Percentiles rank a stretch among this genome's conserved stretches.
Conservation (phyloP, 2,888 invertebrate genomes). For the Blomia tropicalis region DNA sequence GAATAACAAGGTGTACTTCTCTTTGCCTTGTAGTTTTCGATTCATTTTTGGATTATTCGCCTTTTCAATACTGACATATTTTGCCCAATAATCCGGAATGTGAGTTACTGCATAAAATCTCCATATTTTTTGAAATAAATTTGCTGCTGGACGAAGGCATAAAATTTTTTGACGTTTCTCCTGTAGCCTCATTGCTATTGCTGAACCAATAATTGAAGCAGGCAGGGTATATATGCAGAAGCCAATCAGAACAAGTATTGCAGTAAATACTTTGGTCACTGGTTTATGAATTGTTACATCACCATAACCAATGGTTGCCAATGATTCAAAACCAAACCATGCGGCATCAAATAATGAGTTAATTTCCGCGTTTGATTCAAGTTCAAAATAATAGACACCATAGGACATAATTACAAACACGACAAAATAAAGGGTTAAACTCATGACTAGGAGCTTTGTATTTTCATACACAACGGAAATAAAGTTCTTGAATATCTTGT, state of each 20-base stretch:
- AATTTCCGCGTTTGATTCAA: neutral
- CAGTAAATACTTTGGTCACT: neutral
- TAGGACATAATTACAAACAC: neutral
- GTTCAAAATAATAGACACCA: neutral
- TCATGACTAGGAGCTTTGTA: neutral
- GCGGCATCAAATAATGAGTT: neutral
- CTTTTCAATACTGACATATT: neutral
- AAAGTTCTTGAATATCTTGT: neutral
- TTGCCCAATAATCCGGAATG: neutral
- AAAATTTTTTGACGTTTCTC: conserved; percentile 2
- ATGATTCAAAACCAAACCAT: neutral
- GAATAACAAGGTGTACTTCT: neutral
- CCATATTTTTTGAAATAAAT: neutral
- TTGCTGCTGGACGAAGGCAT: conserved; percentile 1
- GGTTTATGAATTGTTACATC: neutral
- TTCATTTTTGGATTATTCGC: neutral
- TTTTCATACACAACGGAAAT: neutral
- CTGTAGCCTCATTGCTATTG: neutral
- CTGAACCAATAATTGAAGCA: neutral
- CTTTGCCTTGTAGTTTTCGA: neutral
- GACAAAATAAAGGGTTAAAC: neutral
- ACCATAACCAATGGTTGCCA: conserved; percentile 7
- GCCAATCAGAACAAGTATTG: neutral
- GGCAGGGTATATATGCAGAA: neutral
- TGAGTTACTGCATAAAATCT: neutral